These are phyloP conservation scores for Enteromius anoplus DNA, from an alignment of 2,797 vertebrate genomes.

Conservation along the genomic window DNA sequence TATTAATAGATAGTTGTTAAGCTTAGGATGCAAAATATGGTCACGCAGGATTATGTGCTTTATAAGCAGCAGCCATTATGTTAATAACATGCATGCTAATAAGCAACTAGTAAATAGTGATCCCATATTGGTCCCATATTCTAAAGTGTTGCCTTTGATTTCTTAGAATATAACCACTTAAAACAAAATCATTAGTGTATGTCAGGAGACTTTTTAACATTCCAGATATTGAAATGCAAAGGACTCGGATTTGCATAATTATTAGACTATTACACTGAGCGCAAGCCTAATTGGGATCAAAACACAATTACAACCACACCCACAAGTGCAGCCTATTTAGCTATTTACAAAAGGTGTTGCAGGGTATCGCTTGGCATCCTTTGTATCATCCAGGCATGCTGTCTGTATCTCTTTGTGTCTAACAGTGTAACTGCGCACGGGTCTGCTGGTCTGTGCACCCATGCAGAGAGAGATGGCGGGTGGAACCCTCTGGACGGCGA, in stretches of 20 bases:
- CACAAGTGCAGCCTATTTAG: conserved; percentile 13
- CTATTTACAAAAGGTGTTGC: conserved; percentile 29
- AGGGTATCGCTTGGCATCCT: conserved; percentile 10
- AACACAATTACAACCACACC: conserved; percentile 41
- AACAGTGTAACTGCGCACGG: neutral
- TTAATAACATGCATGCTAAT: neutral
- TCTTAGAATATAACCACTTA: neutral
- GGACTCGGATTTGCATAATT: conserved; percentile 20
- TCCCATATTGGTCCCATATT: neutral
- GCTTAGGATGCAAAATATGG: neutral
- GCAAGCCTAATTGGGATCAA: conserved; percentile 43
- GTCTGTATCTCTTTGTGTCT: conserved; percentile 12
- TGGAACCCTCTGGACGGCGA: neutral
- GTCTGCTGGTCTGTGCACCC: conserved; percentile 5
- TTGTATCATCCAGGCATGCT: conserved; percentile 10
- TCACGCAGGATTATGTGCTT: neutral
- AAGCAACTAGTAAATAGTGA: neutral
- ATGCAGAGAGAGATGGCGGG: conserved; percentile 13
- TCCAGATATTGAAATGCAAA: conserved; percentile 3
- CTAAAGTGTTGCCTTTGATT: neutral
- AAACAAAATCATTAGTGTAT: neutral
- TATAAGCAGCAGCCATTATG: neutral
- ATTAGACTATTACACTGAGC: conserved; percentile 47
- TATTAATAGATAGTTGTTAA: neutral
- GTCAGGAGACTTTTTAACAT: neutral